Evolutionary conservation across 2,888 invertebrate genomes (phyloP), one percentile per base, ranked within the genome.

Genomic region (Tyria jacobaeae): DNA sequence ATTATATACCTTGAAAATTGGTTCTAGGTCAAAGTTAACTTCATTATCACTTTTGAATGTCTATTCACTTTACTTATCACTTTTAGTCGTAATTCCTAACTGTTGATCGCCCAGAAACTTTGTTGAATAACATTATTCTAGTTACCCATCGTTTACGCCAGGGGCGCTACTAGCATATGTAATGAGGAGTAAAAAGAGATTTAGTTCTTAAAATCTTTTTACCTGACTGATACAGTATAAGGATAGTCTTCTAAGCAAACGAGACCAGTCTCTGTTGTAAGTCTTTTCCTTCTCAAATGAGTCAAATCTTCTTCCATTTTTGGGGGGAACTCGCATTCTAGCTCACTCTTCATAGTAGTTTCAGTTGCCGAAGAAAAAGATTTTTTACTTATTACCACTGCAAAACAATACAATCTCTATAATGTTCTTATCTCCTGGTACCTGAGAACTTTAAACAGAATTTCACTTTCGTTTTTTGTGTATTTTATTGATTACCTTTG

Each of bases 271-370:
- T 89, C 89, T 0, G 94, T 92, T 0, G 94, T 93, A 10, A 94
- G 76, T 47, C 94, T 81, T 68, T 93, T 94, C 60, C 86, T 83
- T 60, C 94, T 82, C 4, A 90, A 54, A 41, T 90, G 91, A 2
- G 92, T 91, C 1, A 92, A 71, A 53, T 94, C 93, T 72, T 91
- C 87, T 59, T 94, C 93, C 70, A 78, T 78, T 77, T 86, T 91
- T 2, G 94, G 94, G 0, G 94, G 94, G 60, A 94, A 94, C 64
- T 94, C 93, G 64, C 93, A 94, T 85, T 94, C 93, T 62, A 91
- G 63, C 1, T 90, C 90, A 0, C 82, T 39, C 66, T 76, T 85
- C 4, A 57, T 44, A 14, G 87, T 85, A 15, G 86, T 79, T 24
- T 21, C 34, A 15, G 24, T 25, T 24, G 24, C 24, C n/a, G 27